Evolutionary conservation across 2,113 vertebrate species (phyloP).

Genomic region (Rhinopithecus roxellana): DNA sequence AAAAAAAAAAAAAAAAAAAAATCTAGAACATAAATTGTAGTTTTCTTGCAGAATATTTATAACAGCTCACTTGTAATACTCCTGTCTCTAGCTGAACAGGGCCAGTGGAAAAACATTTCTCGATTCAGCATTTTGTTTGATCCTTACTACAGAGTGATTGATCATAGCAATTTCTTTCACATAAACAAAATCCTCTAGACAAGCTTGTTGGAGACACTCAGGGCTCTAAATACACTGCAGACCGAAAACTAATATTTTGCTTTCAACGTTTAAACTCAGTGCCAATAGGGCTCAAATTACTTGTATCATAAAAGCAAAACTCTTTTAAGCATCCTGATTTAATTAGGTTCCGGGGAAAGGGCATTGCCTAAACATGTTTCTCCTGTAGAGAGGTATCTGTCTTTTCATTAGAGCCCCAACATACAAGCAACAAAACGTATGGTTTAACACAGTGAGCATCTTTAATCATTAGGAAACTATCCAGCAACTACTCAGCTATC

Average conservation of each 20-base stretch:
- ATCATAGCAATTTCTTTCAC: conserved; percentile 80
- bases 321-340: conserved; percentile 62
- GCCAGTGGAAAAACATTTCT: conserved; percentile 61
- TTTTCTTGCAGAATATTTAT: conserved; percentile 44
- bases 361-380: not conserved
- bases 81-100: conserved; percentile 11
- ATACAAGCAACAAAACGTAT: conserved; percentile 27
- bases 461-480: conserved; percentile 52
- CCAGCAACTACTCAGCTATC: not conserved
- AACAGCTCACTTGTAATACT: conserved; percentile 47
- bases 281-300: conserved; percentile 47
- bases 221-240: conserved; percentile 59
- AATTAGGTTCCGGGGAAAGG: conserved; percentile 49
- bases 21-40: conserved; percentile 37
- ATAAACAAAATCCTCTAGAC: conserved; percentile 75
- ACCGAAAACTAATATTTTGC: conserved; percentile 70
- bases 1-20: not conserved
- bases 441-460: accelerated
- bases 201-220: conserved; percentile 68
- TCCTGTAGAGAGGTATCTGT: conserved; percentile 56
- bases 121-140: conserved; percentile 73
- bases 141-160: conserved; percentile 61
- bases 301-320: conserved; percentile 35
- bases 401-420: conserved; percentile 62
- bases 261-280: conserved; percentile 70